phyloP scores from a whole-genome alignment of 2,113 vertebrate genomes.

The Climacteris rufus region DNA sequence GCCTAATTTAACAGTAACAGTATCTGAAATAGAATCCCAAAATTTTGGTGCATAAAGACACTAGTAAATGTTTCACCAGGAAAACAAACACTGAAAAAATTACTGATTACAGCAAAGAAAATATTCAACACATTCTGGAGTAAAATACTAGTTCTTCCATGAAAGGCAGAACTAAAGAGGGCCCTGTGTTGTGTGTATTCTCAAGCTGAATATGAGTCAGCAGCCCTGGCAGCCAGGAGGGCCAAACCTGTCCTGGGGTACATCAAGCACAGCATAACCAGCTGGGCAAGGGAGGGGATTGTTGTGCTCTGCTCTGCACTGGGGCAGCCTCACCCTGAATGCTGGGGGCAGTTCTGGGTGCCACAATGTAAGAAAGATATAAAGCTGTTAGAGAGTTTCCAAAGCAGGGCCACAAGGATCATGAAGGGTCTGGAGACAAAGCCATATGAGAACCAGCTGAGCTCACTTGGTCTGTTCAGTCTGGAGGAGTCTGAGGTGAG shows the following conservation, averaged over 20 bases:
- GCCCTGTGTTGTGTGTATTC: background rate
- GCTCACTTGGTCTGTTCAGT: background rate
- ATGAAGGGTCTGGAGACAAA: background rate
- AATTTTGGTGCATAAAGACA: background rate
- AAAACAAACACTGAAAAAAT: background rate
- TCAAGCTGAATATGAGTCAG: rapidly evolving
- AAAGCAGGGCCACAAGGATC: rapidly evolving
- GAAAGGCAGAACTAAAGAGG: background rate
- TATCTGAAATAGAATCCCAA: background rate
- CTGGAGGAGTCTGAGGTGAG: background rate
- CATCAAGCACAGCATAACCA: background rate
- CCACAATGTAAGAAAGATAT: rapidly evolving
- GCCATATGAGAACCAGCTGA: rapidly evolving
- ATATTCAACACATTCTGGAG: background rate
- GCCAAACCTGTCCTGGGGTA: rapidly evolving
- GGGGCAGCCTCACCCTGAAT: rapidly evolving
- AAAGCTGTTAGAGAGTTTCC: background rate
- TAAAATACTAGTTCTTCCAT: background rate
- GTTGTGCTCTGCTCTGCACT: background rate
- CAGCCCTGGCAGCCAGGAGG: background rate
- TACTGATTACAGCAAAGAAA: background rate
- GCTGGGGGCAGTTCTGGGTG: background rate
- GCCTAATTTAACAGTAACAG: background rate
- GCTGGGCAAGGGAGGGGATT: rapidly evolving
- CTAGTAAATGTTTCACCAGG: background rate